Evolutionary conservation across 2,888 invertebrate species (phyloP).

Genomic region (Pheosia tremula): DNA sequence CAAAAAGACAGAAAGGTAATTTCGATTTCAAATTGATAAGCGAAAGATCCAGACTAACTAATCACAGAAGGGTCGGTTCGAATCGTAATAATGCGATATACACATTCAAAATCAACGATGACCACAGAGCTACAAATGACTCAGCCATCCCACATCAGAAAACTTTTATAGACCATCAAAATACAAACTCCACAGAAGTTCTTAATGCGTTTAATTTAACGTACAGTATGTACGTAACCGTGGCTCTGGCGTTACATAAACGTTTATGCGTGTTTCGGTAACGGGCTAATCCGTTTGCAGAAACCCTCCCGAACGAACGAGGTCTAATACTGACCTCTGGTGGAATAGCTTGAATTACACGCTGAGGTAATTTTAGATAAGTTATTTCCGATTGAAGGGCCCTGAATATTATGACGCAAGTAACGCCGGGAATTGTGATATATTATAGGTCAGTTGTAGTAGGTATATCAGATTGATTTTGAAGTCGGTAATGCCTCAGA

Average conservation of each 20-base stretch:
- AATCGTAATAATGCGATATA: too few relatives aligned
- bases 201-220: constrained; percentile 26
- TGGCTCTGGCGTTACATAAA: constrained; percentile 27
- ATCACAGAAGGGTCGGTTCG: too few relatives aligned
- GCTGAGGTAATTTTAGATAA: constrained; percentile 7
- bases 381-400: constrained; percentile 3
- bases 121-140: not conserved
- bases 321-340: constrained; percentile 13
- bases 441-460: not conserved
- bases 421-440: not conserved
- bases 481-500: not conserved
- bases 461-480: not conserved
- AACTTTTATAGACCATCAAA: not conserved
- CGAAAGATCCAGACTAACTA: too few relatives aligned
- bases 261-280: constrained; percentile 34
- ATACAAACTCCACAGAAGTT: constrained; percentile 15
- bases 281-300: constrained; percentile 20
- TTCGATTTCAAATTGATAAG: too few relatives aligned
- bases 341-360: constrained; percentile 22
- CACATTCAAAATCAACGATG: not conserved
- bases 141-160: not conserved
- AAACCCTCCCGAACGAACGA: constrained; percentile 20
- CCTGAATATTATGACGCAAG: not conserved
- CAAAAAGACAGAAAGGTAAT: too few relatives aligned
- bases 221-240: constrained; percentile 21